Evolutionary conservation across 92 coral and sea anemone genomes (phyloP).

Genomic region (Virgularia gustaviana): DNA sequence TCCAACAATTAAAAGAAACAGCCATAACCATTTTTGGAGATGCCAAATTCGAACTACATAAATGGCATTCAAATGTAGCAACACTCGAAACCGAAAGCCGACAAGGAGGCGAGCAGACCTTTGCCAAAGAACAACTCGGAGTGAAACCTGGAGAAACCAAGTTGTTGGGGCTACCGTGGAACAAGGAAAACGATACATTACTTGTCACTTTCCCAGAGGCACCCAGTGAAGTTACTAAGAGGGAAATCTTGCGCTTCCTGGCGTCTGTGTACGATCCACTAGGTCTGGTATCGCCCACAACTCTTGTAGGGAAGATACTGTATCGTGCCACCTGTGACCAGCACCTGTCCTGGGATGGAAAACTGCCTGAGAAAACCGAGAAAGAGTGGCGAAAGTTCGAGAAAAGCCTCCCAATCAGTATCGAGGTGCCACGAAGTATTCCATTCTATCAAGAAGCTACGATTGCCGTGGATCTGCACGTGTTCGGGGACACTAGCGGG

Average conservation of each 20-base stretch:
- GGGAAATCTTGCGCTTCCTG: constrained; percentile 28
- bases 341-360: constrained; percentile 35
- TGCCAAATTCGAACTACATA: too few species aligned
- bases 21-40: too few species aligned
- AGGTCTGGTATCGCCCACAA: constrained; percentile 32
- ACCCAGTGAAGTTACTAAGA: constrained; percentile 2
- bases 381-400: constrained; percentile 16
- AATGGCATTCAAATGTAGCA: too few species aligned
- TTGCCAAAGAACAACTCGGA: too few species aligned
- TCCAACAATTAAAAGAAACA: too few species aligned
- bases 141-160: constrained; percentile 29
- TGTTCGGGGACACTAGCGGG: constrained; percentile 24
- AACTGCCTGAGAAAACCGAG: not conserved
- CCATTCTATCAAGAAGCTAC: not conserved
- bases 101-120: too few species aligned
- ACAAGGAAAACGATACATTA: constrained; percentile 17
- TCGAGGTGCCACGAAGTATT: constrained; percentile 21
- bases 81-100: too few species aligned
- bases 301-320: constrained; percentile 34
- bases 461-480: constrained; percentile 18
- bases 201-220: constrained; percentile 13
- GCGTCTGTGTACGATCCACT: constrained; percentile 32
- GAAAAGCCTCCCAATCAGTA: constrained; percentile 22
- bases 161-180: constrained; percentile 36
- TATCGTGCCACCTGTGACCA: constrained; percentile 27